These are phyloP conservation scores for Nannoperca obscura DNA, from an alignment of 2,797 vertebrate species.

Conservation along the genomic window DNA sequence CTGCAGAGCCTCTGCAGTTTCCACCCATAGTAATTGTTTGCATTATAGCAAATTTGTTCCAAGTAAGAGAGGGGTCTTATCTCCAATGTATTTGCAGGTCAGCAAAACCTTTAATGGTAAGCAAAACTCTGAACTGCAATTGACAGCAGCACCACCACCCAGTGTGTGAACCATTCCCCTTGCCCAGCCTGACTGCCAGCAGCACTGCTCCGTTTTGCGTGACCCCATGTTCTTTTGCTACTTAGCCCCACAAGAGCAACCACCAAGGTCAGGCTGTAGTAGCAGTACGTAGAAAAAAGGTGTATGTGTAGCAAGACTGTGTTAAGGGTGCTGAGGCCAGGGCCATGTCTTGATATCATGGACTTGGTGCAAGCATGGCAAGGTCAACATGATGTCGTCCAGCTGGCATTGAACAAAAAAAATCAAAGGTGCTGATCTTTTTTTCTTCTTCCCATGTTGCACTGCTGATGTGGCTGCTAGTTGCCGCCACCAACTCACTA, in stretches of 20 bases:
- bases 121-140: conserved; percentile 56
- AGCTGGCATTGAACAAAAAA: conserved; percentile 70
- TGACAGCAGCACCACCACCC: conserved; percentile 46
- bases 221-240: conserved; percentile 51
- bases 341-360: conserved; percentile 60
- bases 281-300: conserved; percentile 32
- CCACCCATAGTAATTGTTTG: conserved; percentile 30
- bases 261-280: conserved; percentile 58
- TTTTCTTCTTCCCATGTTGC: conserved; percentile 45
- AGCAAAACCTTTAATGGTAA: conserved; percentile 68
- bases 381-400: conserved; percentile 74
- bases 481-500: conserved; percentile 56
- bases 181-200: conserved; percentile 31
- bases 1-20: conserved; percentile 27
- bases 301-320: not conserved
- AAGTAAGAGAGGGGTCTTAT: conserved; percentile 44
- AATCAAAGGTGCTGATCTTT: conserved; percentile 55
- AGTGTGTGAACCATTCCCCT: conserved; percentile 37
- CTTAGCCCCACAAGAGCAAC: conserved; percentile 50
- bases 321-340: conserved; percentile 41
- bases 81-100: conserved; percentile 52
- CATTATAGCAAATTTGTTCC: conserved; percentile 34
- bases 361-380: conserved; percentile 66
- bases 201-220: conserved; percentile 24
- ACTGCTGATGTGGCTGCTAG: conserved; percentile 57